Conservation (phyloP, 2,113 vertebrate genomes). For the Pipa parva region DNA sequence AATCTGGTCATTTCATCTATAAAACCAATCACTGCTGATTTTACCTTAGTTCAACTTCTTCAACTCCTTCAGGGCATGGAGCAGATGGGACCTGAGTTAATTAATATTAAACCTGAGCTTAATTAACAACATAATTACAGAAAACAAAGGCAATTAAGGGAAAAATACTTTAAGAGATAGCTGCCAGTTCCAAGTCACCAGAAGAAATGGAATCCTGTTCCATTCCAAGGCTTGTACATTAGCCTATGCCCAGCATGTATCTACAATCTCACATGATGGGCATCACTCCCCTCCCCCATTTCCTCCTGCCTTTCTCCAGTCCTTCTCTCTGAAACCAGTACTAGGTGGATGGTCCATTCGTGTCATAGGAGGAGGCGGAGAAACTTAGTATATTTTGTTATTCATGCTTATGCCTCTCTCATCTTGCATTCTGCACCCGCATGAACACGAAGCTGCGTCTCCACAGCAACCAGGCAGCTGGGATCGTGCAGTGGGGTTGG, state of each 20-base stretch:
- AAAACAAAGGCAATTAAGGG: background rate
- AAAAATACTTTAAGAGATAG: background rate
- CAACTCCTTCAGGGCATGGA: no score
- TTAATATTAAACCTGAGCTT: slow-evolving; percentile 5
- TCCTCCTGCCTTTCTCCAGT: slow-evolving; percentile 7
- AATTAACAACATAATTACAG: background rate
- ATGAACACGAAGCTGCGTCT: slow-evolving; percentile 36
- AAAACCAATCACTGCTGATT: no score
- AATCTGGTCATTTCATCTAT: no score
- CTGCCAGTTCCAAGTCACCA: background rate
- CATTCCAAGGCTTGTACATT: no score
- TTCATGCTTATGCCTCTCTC: slow-evolving; percentile 38
- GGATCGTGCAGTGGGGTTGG: slow-evolving; percentile 14
- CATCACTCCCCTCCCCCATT: slow-evolving; percentile 21
- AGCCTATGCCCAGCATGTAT: no score
- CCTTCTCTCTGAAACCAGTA: slow-evolving; percentile 4
- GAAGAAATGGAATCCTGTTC: no score
- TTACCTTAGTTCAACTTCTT: no score
- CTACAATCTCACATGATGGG: background rate
- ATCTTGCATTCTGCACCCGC: slow-evolving; percentile 38
- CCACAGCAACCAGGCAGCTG: slow-evolving; percentile 39
- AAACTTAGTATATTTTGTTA: slow-evolving; percentile 30
- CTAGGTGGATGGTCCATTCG: slow-evolving; percentile 19
- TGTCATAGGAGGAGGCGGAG: slow-evolving; percentile 12
- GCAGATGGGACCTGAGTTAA: background rate